These are phyloP conservation scores for Brachypteracias leptosomus DNA, from an alignment of 2,113 vertebrate genomes.

Conservation along the genomic window DNA sequence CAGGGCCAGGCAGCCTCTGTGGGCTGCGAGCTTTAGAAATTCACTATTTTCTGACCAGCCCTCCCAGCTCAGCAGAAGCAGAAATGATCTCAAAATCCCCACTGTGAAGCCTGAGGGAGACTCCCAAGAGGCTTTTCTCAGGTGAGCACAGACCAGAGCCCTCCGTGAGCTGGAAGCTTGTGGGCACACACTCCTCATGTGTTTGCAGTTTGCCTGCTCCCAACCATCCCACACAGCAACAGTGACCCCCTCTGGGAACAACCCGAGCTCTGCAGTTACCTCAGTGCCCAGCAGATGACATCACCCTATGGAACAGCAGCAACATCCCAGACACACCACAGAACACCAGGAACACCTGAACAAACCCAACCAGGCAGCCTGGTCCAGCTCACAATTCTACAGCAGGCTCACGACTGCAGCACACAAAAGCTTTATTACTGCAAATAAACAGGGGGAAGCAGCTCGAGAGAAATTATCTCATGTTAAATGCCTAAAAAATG, in stretches of 20 bases:
- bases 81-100: not conserved
- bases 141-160: rapidly evolving
- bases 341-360: not conserved
- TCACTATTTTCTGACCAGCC: not conserved
- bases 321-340: rapidly evolving
- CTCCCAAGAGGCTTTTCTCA: not conserved
- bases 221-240: not conserved
- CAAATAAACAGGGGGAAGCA: not conserved
- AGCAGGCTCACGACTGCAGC: not conserved
- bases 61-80: not conserved
- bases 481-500: not conserved
- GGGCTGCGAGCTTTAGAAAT: not conserved
- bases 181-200: too few relatives aligned
- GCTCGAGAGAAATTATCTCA: not conserved
- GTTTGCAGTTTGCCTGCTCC: not conserved
- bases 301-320: not conserved
- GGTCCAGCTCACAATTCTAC: not conserved
- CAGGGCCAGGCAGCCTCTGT: not conserved
- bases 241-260: not conserved
- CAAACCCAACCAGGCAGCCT: not conserved
- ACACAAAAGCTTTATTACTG: not conserved
- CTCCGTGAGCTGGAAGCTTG: too few relatives aligned
- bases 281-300: not conserved
- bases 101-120: not conserved
- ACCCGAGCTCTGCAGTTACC: rapidly evolving